Base-by-base conservation (phyloP, 2,113 vertebrate species). In the Amphiprion ocellaris region DNA sequence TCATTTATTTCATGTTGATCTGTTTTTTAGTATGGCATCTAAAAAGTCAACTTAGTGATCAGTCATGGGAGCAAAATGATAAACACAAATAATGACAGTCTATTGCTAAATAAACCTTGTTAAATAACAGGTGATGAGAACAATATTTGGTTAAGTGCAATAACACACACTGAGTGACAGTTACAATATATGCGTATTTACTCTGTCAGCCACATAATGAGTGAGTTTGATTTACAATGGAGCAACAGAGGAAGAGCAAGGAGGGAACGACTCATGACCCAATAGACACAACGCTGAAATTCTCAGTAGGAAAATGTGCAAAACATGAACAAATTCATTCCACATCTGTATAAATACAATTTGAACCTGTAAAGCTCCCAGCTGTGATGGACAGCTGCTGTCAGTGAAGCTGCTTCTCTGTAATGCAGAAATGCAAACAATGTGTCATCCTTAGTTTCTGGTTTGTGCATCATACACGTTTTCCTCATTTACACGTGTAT, bases 361-460 rank as follows among this genome's bases (percentile, higher is more conserved):
- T 78, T 49, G 14, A 65, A 72, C 56, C 75, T 64, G 68, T 41
- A 21, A 58, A 21, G 62, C 66, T 67, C 77, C 73, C 73, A 83
- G 77, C 74, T 69, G 69, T 77, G 33, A 47, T 30, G 28, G 39
- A 77, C 87, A 78, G 80, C 58, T 82, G 69, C 61, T 67, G 26
- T 26, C 26, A 26, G 26, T 26, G 26, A 26, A 26, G 30, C 28
- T 75, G 33, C 53, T 60, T 56, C 33, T 62, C 54, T 26, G 58
- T 62, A 69, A 76, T 46, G 30, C 50, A 76, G 47, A 67, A 55
- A 62, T 66, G 50, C 54, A 69, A 59, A 63, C 21, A 44, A 21
- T 15, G 16, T 68, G 47, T 62, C 55, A 67, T n/a, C 61, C 26
- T 65, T 58, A 12, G 15, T 71, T 74, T 82, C 16, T 66, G 53